phyloP scores from a whole-genome alignment of 2,888 invertebrate genomes.

The Platycheirus albimanus region DNA sequence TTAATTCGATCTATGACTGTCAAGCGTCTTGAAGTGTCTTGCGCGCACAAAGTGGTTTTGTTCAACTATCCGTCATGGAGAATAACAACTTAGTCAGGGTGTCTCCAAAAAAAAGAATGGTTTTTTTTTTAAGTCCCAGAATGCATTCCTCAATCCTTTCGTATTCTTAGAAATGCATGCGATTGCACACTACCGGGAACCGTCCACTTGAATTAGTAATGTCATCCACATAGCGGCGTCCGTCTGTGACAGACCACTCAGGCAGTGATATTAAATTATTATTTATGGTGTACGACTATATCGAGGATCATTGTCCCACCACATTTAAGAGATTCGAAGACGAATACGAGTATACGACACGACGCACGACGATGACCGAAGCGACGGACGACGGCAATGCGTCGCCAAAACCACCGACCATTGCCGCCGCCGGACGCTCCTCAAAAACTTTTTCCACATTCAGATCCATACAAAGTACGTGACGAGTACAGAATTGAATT shows the following conservation, averaged over 20 bases:
- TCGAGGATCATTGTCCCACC: slow-evolving; percentile 61
- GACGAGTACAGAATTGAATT: slow-evolving; percentile 40
- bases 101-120: slow-evolving; percentile 27
- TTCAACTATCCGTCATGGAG: slow-evolving; percentile 16
- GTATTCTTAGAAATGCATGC: slow-evolving; percentile 39
- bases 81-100: slow-evolving; percentile 39
- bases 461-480: slow-evolving; percentile 26
- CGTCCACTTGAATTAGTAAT: slow-evolving; percentile 64
- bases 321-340: no score
- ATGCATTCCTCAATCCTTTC: slow-evolving; percentile 27
- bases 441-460: slow-evolving; percentile 33
- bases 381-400: no score
- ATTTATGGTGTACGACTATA: slow-evolving; percentile 54
- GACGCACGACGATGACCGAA: no score
- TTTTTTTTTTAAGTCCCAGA: slow-evolving; percentile 19
- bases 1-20: slow-evolving; percentile 29
- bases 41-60: background rate
- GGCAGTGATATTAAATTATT: slow-evolving; percentile 70
- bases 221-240: slow-evolving; percentile 48
- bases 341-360: no score
- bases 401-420: background rate
- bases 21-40: slow-evolving; percentile 10
- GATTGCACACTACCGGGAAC: slow-evolving; percentile 50
- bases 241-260: slow-evolving; percentile 61
- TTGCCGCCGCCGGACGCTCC: slow-evolving; percentile 12